Base-by-base conservation (phyloP, 2,113 vertebrate species). In the Oreocharis arfaki region DNA sequence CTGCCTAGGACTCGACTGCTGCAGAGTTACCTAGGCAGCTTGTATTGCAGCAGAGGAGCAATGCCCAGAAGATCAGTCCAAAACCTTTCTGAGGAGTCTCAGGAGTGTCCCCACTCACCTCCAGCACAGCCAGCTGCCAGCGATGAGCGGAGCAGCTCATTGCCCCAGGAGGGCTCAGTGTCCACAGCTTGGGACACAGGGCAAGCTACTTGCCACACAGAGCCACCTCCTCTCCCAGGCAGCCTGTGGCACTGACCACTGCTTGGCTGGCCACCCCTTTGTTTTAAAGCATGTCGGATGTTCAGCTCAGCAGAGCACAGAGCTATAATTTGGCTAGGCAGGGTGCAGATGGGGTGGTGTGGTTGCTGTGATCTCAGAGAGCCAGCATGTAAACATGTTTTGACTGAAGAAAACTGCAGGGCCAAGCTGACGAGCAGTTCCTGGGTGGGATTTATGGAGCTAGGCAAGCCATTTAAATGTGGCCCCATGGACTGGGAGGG, bases 341-440 rank as follows among this genome's bases (percentile, higher is more conserved):
- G 82, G 11, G 63, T 67, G 61, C 56, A 85, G 91, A 94, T 77
- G 90, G 63, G 53, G 12, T 64, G 64, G 71, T 81, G 83, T 0
- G 8, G 71, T 86, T 71, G 71, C 63, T 93, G 80, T 89, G 90
- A 93, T 95, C 76, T 92, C 83, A 88, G 90, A 35, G 91, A 86
- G 81, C 89, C 17, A 89, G 28, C 82, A 75, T 13, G 79, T 84
- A 92, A 97, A 93, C 83, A 93, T 93, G 83, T 93, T 97, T 92
- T 89, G 88, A 74, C 65, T 53, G 64, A 90, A 68, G 69, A 56
- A 90, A 92, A 86, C 17, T 74, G 52, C 64, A 70, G 71, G 32
- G 41, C 79, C 11, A 26, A 19, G 39, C 71, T 96, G 28, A 37
- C 84, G 52, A 96, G 30, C 20, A 60, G 56, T 67, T 86, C 33